Conservation (phyloP, 2,797 vertebrate genomes). For the Melanotaenia pygmaea region DNA sequence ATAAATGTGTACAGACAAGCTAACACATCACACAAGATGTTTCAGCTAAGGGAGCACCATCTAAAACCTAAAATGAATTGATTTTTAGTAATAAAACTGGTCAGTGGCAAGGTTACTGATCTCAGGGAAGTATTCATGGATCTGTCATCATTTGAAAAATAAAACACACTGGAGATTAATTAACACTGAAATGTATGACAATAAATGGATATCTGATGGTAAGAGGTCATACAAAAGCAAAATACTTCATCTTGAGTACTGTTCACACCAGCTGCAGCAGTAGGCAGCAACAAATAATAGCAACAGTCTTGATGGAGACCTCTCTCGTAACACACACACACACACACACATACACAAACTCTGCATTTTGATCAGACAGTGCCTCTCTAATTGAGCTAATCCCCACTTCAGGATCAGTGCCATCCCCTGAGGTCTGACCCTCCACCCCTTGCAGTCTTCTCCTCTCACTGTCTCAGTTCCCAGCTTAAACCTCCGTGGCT, state of each 20-base stretch:
- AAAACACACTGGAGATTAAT: slow-evolving; percentile 57
- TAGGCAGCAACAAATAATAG: slow-evolving; percentile 66
- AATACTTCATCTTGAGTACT: slow-evolving; percentile 55
- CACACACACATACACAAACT: slow-evolving; percentile 55
- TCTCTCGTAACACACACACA: slow-evolving; percentile 57
- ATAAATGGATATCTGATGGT: slow-evolving; percentile 61
- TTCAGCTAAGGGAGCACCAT: no score
- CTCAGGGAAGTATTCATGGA: slow-evolving; percentile 69
- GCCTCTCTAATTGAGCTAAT: slow-evolving; percentile 92
- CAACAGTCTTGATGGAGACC: slow-evolving; percentile 74
- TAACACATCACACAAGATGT: no score
- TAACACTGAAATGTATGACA: slow-evolving; percentile 57
- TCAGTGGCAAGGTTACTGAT: neutral
- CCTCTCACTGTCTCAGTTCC: slow-evolving; percentile 58
- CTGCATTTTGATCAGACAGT: slow-evolving; percentile 87
- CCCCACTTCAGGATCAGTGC: slow-evolving; percentile 92
- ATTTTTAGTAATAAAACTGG: no score
- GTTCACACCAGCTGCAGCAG: slow-evolving; percentile 71
- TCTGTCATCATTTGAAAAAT: slow-evolving; percentile 36
- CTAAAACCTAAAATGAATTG: no score
- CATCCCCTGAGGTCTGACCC: slow-evolving; percentile 78
- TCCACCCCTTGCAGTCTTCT: slow-evolving; percentile 57
- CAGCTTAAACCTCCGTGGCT: slow-evolving; percentile 75
- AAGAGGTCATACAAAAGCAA: slow-evolving; percentile 55
- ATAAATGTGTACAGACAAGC: no score